Evolutionary conservation across 2,888 invertebrate species (phyloP).

Genomic region (Dicyrtomina minuta): DNA sequence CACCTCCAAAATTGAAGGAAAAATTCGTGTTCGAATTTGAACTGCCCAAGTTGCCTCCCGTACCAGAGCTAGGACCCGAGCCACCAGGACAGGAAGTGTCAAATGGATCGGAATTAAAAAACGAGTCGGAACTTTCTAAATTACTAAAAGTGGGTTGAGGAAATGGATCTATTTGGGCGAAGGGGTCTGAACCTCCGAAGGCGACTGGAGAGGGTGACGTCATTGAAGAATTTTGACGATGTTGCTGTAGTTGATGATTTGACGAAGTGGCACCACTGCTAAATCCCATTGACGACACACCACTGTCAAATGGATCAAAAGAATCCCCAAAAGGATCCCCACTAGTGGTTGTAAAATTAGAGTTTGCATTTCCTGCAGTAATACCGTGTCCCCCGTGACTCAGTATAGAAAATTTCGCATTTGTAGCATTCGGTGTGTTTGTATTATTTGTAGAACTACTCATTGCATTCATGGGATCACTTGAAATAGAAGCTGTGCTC

Average conservation of each 20-base stretch:
- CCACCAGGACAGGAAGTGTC: constrained; percentile 42
- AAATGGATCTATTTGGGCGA: constrained; percentile 52
- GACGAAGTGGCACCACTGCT: not conserved
- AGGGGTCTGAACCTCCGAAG: constrained; percentile 39
- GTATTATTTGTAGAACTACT: constrained; percentile 38
- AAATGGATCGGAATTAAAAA: constrained; percentile 51
- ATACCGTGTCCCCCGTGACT: too few species aligned
- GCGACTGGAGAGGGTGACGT: constrained; percentile 27
- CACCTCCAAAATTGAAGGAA: constrained; percentile 20
- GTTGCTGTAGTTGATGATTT: not conserved
- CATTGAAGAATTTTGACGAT: not conserved
- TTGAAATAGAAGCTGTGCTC: constrained; percentile 52
- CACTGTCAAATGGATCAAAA: constrained; percentile 60
- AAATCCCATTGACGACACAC: not conserved
- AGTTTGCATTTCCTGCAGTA: constrained; percentile 11
- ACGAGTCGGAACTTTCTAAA: constrained; percentile 36
- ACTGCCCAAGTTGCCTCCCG: not conserved
- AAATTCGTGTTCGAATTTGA: not conserved
- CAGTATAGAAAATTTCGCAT: not conserved
- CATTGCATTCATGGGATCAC: constrained; percentile 50
- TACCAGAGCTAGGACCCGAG: too few species aligned
- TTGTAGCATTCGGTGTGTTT: too few species aligned
- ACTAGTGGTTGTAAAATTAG: constrained; percentile 2
- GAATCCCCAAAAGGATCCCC: constrained; percentile 65
- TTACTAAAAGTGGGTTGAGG: constrained; percentile 45